These are phyloP conservation scores for Cancer borealis DNA, from an alignment of 2,888 invertebrate genomes.

Conservation along the genomic window DNA sequence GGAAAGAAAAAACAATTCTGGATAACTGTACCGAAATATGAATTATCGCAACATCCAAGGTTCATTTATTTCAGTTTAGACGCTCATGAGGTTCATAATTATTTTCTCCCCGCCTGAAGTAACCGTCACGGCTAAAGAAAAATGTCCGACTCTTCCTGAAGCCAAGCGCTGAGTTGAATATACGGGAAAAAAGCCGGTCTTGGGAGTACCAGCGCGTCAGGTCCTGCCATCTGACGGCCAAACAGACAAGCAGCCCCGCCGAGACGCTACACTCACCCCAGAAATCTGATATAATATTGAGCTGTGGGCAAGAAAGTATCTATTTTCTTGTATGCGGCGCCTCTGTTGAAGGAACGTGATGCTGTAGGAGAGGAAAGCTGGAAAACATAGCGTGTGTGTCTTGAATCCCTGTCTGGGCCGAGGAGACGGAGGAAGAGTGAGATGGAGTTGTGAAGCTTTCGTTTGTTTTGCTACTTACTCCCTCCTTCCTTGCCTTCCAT, in stretches of 20 bases:
- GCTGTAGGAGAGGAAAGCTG: background rate
- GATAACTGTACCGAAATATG: background rate
- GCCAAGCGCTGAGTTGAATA: background rate
- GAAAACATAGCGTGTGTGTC: slow-evolving; percentile 15
- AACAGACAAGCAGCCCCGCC: background rate
- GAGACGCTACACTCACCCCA: background rate
- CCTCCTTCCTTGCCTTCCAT: background rate
- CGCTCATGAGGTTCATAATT: background rate
- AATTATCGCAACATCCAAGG: background rate
- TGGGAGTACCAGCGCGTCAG: background rate
- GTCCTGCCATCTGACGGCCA: slow-evolving; percentile 27
- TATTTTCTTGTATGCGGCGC: slow-evolving; percentile 16
- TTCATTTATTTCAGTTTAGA: background rate
- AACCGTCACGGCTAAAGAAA: slow-evolving; percentile 15
- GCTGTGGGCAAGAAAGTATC: slow-evolving; percentile 4
- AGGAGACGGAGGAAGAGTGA: background rate
- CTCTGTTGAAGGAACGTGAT: background rate
- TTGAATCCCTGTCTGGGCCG: background rate
- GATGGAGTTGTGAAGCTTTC: slow-evolving; percentile 22
- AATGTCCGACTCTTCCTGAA: slow-evolving; percentile 37
- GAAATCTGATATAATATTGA: slow-evolving; percentile 6
- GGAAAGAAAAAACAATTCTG: background rate
- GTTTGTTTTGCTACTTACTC: slow-evolving; percentile 29
- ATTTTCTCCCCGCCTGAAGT: background rate
- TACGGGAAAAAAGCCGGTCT: background rate